These are phyloP conservation scores for Pitangus sulphuratus DNA, from an alignment of 2,797 vertebrate genomes.

Conservation along the genomic window DNA sequence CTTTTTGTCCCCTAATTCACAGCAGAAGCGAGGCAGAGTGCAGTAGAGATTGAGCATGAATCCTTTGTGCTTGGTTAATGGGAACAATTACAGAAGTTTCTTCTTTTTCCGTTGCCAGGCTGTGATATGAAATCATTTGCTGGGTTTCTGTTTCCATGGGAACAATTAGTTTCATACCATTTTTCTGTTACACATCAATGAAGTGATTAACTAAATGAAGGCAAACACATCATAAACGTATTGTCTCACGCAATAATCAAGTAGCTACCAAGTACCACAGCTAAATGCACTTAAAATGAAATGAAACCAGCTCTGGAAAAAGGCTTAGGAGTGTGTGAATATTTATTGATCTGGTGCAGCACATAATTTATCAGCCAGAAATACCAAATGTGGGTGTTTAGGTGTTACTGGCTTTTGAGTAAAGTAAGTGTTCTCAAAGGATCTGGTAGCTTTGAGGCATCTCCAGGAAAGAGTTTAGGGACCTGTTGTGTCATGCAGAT, in stretches of 20 bases:
- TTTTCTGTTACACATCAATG: constrained; percentile 18
- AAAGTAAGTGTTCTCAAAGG: not conserved
- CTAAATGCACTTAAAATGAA: not conserved
- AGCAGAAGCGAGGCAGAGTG: constrained; percentile 45
- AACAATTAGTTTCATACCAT: constrained; percentile 32
- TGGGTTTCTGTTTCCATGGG: constrained; percentile 19
- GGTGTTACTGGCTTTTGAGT: not conserved
- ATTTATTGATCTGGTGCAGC: not conserved
- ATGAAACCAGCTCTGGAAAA: not conserved
- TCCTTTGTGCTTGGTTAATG: not conserved
- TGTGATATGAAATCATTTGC: constrained; percentile 45
- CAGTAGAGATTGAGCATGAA: constrained; percentile 46
- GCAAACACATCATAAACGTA: constrained; percentile 24
- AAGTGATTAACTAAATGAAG: constrained; percentile 24
- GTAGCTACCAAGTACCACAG: constrained; percentile 37
- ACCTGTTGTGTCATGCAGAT: not conserved
- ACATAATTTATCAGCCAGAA: not conserved
- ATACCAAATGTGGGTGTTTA: not conserved
- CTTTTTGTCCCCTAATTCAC: constrained; percentile 48
- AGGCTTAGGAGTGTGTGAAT: accelerated
- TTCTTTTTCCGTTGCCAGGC: constrained; percentile 66
- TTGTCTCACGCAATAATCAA: constrained; percentile 47
- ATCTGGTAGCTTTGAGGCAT: not conserved
- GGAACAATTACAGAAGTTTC: constrained; percentile 66
- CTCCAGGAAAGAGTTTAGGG: not conserved